A percentile compares a stretch with the other conserved stretches of the same genome.
These are phyloP conservation scores for Cephus spinipes DNA, from an alignment of 2,888 invertebrate species.

Conservation along the genomic window DNA sequence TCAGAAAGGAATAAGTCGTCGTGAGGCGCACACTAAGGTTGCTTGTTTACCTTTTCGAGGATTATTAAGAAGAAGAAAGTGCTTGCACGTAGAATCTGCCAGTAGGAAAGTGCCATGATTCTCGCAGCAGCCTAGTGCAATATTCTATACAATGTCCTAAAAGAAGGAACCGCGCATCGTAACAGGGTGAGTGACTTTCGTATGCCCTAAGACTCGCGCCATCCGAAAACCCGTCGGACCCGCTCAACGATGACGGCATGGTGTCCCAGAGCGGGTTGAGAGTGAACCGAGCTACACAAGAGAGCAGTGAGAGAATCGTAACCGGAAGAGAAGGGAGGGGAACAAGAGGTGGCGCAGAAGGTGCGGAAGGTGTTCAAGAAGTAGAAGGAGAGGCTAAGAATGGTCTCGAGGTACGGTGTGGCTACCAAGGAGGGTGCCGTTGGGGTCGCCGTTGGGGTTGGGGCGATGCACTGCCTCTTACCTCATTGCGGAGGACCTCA, in stretches of 20 bases:
- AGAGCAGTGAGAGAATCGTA: conserved; percentile 19
- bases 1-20: not conserved
- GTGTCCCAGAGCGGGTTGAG: conserved; percentile 37
- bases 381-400: conserved; percentile 25
- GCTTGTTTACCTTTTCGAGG: not conserved
- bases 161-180: not conserved
- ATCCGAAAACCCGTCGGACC: not conserved
- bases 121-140: not conserved
- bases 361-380: not conserved
- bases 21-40: not conserved
- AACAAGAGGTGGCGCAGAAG: not conserved
- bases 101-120: not conserved
- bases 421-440: conserved; percentile 58
- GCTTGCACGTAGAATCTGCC: too few species aligned
- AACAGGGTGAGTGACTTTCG: not conserved
- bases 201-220: not conserved
- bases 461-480: conserved; percentile 53
- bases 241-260: conserved; percentile 35
- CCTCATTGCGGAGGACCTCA: conserved; percentile 55
- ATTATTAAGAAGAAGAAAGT: not conserved
- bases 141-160: not conserved
- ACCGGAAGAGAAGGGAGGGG: not conserved
- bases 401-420: conserved; percentile 61
- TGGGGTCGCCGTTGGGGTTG: conserved; percentile 58
- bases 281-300: not conserved